A percentile compares a stretch with the other conserved stretches of the same genome.
These are phyloP conservation scores for Aromia moschata DNA, from an alignment of 2,888 invertebrate species.

Conservation along the genomic window DNA sequence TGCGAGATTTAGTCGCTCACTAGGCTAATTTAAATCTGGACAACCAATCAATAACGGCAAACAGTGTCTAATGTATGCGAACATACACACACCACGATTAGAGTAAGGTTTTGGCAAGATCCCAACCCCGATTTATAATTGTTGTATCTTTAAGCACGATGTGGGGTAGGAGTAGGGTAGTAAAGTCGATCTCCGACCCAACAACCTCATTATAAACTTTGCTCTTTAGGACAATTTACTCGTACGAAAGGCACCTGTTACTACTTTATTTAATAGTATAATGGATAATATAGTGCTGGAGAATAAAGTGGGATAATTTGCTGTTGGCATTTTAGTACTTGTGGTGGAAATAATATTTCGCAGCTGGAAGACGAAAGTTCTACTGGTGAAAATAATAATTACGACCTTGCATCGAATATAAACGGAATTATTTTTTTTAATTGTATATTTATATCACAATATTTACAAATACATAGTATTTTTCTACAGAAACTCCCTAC, in stretches of 20 bases:
- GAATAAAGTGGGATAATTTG: too few species aligned
- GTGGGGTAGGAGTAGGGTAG: constrained; percentile 37
- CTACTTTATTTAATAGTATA: constrained; percentile 33
- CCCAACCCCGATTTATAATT: constrained; percentile 45
- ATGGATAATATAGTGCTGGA: too few species aligned
- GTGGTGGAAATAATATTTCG: too few species aligned
- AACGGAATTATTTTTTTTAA: too few species aligned
- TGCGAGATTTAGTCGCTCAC: too few species aligned
- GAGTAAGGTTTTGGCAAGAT: constrained; percentile 28
- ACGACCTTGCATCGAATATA: too few species aligned
- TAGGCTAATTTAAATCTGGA: constrained; percentile 16
- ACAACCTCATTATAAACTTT: constrained; percentile 50
- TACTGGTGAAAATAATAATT: too few species aligned
- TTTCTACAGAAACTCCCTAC: too few species aligned
- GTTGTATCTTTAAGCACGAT: constrained; percentile 42
- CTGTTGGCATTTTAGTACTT: too few species aligned
- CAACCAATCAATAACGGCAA: constrained; percentile 23
- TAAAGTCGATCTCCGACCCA: constrained; percentile 48
- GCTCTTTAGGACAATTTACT: constrained; percentile 48
- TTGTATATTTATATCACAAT: too few species aligned
- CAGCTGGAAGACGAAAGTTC: too few species aligned
- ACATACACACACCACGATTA: constrained; percentile 8
- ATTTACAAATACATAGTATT: too few species aligned
- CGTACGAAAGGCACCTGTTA: constrained; percentile 43
- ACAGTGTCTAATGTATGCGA: constrained; percentile 14